Evolutionary conservation across 2,797 vertebrate genomes (phyloP).

Genomic region (Neostethus bicornis): DNA sequence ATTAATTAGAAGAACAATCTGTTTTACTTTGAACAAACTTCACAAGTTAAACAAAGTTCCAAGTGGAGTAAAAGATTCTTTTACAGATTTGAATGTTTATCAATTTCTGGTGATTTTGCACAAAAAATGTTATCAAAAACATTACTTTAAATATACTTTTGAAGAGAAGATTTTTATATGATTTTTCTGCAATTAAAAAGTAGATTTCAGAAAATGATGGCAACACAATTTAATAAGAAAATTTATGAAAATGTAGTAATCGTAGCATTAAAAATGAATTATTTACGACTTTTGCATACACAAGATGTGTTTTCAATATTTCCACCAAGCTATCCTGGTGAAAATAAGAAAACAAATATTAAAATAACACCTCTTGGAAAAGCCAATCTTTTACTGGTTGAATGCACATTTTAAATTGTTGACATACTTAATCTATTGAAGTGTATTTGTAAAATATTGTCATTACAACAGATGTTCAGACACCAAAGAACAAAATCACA

Average conservation of each 20-base stretch:
- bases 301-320: slow-evolving; percentile 33
- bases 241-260: too few relatives aligned
- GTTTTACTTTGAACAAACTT: neutral
- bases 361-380: slow-evolving; percentile 52
- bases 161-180: too few relatives aligned
- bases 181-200: too few relatives aligned
- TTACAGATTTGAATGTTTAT: too few relatives aligned
- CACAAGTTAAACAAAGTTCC: neutral
- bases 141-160: too few relatives aligned
- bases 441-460: slow-evolving; percentile 58
- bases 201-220: too few relatives aligned
- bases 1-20: slow-evolving; percentile 1
- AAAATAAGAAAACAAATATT: slow-evolving; percentile 63
- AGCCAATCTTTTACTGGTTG: slow-evolving; percentile 42
- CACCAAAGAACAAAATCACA: slow-evolving; percentile 19
- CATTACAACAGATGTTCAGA: slow-evolving; percentile 31
- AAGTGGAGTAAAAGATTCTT: neutral
- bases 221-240: too few relatives aligned
- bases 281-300: slow-evolving; percentile 47
- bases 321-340: slow-evolving; percentile 38
- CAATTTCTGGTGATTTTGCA: neutral
- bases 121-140: too few relatives aligned
- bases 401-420: slow-evolving; percentile 58
- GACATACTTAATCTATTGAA: slow-evolving; percentile 61
- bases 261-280: slow-evolving; percentile 34